These are phyloP conservation scores for Drosophila nr. medialis DNA, from an alignment of 2,888 invertebrate species.

Conservation along the genomic window DNA sequence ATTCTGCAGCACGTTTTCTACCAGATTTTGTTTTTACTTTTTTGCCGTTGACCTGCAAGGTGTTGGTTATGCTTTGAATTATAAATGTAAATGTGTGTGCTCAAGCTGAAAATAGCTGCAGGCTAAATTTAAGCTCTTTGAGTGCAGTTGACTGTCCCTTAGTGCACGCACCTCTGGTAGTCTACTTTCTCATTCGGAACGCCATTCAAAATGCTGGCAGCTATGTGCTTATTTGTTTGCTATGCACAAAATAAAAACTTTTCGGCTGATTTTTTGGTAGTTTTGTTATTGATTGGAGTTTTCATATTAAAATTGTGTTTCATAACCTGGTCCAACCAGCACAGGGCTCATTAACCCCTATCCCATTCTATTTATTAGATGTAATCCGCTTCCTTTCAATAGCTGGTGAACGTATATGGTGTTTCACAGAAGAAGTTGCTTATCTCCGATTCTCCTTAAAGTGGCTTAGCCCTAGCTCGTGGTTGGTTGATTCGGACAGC, in stretches of 20 bases:
- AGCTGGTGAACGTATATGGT: neutral
- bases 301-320: constrained; percentile 3
- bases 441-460: constrained; percentile 18
- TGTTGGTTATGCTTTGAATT: constrained; percentile 48
- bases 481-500: neutral
- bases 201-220: constrained; percentile 4
- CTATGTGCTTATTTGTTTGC: neutral
- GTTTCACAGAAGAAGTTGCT: neutral
- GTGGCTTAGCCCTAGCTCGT: constrained; percentile 5
- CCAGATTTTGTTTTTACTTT: constrained; percentile 7
- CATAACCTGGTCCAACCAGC: neutral
- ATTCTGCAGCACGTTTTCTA: constrained; percentile 8
- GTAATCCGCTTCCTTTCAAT: neutral
- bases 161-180: neutral
- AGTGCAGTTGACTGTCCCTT: constrained; percentile 23
- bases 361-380: neutral
- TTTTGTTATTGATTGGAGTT: neutral
- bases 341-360: constrained; percentile 27
- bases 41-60: constrained; percentile 24
- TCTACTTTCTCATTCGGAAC: neutral
- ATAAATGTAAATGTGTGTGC: constrained; percentile 67
- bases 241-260: neutral
- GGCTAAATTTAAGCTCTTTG: constrained; percentile 48
- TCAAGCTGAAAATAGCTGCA: constrained; percentile 56
- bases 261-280: neutral